Evolutionary conservation across 1,140 invertebrate genomes (phyloP), one percentile per base, ranked within the genome.

Genomic region (Diachasmimorpha longicaudata): DNA sequence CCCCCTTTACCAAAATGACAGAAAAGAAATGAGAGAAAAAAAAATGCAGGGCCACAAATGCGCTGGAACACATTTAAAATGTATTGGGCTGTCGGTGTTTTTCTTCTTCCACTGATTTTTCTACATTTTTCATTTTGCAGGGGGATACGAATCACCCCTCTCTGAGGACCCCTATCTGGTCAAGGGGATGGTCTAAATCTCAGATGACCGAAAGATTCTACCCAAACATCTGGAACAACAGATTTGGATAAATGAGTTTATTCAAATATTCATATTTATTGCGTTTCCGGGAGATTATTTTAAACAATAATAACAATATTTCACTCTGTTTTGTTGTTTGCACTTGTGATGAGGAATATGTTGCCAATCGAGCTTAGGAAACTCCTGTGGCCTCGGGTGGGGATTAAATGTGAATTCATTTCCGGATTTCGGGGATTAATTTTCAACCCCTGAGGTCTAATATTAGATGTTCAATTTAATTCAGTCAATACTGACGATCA

Each of bases 61-160:
- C 86, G 84, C 84, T 84, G 85, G 83, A 88, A 88, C 86, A 83
- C 87, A 89, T 89, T 89, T 88, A 89, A 89, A 89, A 89, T 89
- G 87, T 89, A 89, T 89, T 88, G 87, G 88, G 87, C 86, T 88
- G 86, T 89, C 87, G 31, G 13, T 44, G 37, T 75, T 25, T 39
- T 46, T 25, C 48, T 68, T 42, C 83, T 89, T 85, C 86, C 79
- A 83, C 79, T 81, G 85, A 72, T 74, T 77, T 63, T 69, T 75
- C 66, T 58, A 70, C 52, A 74, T 72, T 69, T 77, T 77, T 77
- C 72, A 81, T 71, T 80, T 67, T 52, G 31, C 42, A 66, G 76
- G 72, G 72, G 74, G 78, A 69, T 19, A 78, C 78, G 76, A 16
- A 55, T 1, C 21, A 63, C 58, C 58, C 58, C 23, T 63, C 58